These are phyloP conservation scores for Nothoprocta pentlandii DNA, from an alignment of 2,113 vertebrate genomes.

Conservation along the genomic window DNA sequence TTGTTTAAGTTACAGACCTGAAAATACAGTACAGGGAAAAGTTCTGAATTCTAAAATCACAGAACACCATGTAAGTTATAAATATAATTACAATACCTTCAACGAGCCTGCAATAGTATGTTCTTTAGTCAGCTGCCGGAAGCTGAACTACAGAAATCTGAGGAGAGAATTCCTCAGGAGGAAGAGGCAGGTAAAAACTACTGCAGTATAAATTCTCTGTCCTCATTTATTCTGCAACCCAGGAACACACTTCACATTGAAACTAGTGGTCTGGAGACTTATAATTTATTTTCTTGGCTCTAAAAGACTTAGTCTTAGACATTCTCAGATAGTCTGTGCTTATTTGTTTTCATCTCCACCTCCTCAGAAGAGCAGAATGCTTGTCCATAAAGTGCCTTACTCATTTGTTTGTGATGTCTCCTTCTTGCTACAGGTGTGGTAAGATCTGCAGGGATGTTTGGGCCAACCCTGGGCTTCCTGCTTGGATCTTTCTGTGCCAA, in stretches of 20 bases:
- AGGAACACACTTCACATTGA: background rate
- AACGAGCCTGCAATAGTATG: background rate
- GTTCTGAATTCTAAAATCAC: background rate
- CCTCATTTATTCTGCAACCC: background rate
- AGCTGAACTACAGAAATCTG: background rate
- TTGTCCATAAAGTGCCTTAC: accelerated
- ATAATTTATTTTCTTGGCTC: accelerated
- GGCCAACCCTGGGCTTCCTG: slow-evolving; percentile 86
- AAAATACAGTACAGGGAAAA: background rate
- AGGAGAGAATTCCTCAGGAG: background rate
- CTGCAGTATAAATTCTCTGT: background rate
- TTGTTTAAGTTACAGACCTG: background rate
- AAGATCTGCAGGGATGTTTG: slow-evolving; percentile 84
- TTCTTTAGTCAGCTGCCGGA: background rate
- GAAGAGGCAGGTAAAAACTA: background rate
- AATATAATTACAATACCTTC: background rate
- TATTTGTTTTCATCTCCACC: background rate
- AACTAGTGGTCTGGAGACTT: background rate
- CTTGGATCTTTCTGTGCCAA: slow-evolving; percentile 85
- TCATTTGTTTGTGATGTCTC: background rate
- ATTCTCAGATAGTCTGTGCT: accelerated
- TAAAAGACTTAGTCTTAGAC: background rate
- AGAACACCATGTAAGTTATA: background rate
- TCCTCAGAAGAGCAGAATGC: background rate
- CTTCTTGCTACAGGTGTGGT: slow-evolving; percentile 82